These are phyloP conservation scores for Tilapia sparmanii DNA, from an alignment of 2,113 vertebrate species.

Conservation along the genomic window DNA sequence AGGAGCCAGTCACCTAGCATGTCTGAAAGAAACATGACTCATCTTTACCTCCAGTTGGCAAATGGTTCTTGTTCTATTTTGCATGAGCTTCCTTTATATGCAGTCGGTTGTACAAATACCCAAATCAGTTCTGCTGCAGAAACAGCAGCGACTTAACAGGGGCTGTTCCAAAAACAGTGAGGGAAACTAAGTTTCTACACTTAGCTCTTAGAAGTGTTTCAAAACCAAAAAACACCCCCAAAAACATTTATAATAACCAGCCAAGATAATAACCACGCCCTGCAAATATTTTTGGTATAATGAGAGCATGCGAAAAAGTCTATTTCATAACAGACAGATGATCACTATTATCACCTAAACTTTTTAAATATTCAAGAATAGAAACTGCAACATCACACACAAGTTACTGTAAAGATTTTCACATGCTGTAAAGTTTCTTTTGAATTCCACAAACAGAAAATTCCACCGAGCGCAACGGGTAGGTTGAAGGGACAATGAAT, in stretches of 20 bases:
- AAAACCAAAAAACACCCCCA: neutral
- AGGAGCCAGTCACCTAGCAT: neutral
- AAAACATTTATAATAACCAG: neutral
- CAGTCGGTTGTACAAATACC: neutral
- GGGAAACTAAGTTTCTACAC: neutral
- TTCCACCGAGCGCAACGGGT: neutral
- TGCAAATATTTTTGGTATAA: neutral
- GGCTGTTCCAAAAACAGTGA: neutral
- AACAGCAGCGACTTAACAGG: neutral
- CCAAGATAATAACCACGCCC: neutral
- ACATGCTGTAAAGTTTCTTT: neutral
- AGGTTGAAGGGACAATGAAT: neutral
- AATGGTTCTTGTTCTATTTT: neutral
- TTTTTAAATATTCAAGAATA: neutral
- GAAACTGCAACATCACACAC: neutral
- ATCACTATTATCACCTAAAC: neutral
- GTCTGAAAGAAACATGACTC: neutral
- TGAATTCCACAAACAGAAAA: neutral
- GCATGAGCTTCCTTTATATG: neutral
- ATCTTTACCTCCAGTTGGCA: neutral
- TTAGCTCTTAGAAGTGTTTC: neutral
- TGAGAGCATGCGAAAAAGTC: neutral
- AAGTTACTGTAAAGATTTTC: neutral
- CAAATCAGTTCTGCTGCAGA: neutral
- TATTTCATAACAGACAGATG: fast-evolving